Evolutionary conservation across 2,888 invertebrate species (phyloP), one percentile per base, ranked within the genome.

Genomic region (Pterobdella sp.): DNA sequence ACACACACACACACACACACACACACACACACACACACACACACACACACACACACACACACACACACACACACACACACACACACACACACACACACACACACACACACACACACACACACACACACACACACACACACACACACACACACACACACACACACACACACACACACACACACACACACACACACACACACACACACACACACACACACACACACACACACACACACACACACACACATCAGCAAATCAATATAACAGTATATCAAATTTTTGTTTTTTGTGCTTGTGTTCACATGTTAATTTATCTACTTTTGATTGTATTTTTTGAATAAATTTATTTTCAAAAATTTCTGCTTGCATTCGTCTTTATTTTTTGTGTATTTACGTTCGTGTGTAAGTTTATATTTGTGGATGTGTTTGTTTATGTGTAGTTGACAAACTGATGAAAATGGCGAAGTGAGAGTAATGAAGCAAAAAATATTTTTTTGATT

Each of bases 21-120:
- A 63, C 63, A 63, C 63, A 63, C 63, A 63, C 63, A 63, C 63
- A 63, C 63, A 63, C 63, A 63, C 63, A 63, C 63, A 63, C 63
- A 63, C 63, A 63, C 63, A 63, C 63, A 63, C 31, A 63, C 63
- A 63, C 31, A 63, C 63, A 63, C 31, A 63, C 63, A 63, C 31
- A 63, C 63, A 63, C 31, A 63, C 63, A 63, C 31, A 63, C 63
- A 63, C 31, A 63, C 63, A 63, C 31, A 63, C 63, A 63, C 31
- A 63, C 63, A 63, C 31, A 63, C 63, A 63, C 31, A 63, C 63
- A 63, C 31, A 63, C 63, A 63, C 31, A 63, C 63, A 63, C 31
- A 63, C 63, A 63, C 31, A 63, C 63, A 63, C 31, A 63, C 63
- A 63, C 31, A 63, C 63, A 63, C 31, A 63, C 63, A 63, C 31